Base-by-base conservation (phyloP, 1,140 invertebrate species). In the Danaus plexippus region DNA sequence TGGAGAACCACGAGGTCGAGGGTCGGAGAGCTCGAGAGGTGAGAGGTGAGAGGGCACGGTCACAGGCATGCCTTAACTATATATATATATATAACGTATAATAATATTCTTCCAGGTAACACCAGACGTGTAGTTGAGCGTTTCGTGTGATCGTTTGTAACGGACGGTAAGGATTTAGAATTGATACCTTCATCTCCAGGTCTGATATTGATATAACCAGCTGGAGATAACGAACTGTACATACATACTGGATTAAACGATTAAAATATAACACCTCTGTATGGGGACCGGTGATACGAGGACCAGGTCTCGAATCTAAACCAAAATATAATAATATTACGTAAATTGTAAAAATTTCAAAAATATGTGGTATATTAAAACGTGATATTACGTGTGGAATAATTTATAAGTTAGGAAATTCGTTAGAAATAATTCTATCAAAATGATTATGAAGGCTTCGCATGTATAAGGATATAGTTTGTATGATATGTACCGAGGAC, bases 331-430 rank as follows among this genome's bases (percentile, higher is more conserved):
- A 49, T 48, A 52, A 61, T 58, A 44, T 62, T 59, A 64, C 22
- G 22, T 3, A 32, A 32, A 54, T 77, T 80, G 75, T 80, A 80
- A 75, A 80, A 55, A 64, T 69, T 67, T 78, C 77, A 77, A 78
- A 80, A 78, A 80, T 76, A 75, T 62, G 2, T 32, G 22, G 18
- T 22, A 22, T 22, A 22, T 22, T 22, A 22, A 22, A 22, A 22
- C 18, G 18, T 22, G 6, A 22, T 22, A 22, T 22, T 22, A 22
- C 18, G 2, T 22, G 18, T 22, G 18, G 18, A 32, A 32, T 32
- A 32, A 32, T 32, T 32, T 32, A 32, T 32, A 32, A 7, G 4
- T 32, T 32, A 32, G 22, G 22, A 32, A 32, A 32, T 32, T 32
- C 22, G 22, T 32, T 32, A 32, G 22, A 32, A 32, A 32, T 32